A percentile compares a stretch with the other conserved stretches of the same genome.
phyloP scores from a whole-genome alignment of 2,113 vertebrate genomes.

The Bucco capensis region DNA sequence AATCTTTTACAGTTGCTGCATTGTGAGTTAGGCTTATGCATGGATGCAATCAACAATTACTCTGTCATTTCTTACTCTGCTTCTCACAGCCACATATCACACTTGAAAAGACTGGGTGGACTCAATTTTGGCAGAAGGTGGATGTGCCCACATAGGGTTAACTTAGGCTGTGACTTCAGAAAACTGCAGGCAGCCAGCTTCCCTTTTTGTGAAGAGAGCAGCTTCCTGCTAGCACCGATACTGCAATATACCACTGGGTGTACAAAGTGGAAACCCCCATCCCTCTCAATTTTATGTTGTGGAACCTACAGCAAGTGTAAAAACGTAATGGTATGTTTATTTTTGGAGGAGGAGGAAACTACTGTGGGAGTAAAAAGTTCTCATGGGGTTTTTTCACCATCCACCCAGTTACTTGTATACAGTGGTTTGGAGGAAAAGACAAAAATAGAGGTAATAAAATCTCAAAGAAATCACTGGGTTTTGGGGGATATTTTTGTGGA shows the following conservation, averaged over 20 bases:
- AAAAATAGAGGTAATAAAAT: neutral
- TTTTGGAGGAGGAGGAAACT: constrained; percentile 39
- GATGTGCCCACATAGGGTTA: neutral
- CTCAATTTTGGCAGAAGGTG: neutral
- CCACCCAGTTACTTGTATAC: neutral
- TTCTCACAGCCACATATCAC: accelerated
- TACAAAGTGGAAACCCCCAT: neutral
- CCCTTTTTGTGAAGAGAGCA: neutral
- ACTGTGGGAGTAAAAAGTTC: neutral
- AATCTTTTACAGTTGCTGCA: neutral
- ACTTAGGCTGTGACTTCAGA: neutral
- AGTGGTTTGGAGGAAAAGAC: neutral
- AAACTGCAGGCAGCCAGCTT: neutral
- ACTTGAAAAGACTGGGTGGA: neutral
- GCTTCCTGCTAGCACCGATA: neutral
- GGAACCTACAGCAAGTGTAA: neutral
- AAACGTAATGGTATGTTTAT: neutral
- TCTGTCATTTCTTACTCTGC: neutral
- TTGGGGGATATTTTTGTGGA: neutral
- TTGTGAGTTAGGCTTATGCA: neutral
- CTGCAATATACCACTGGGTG: neutral
- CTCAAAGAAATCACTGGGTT: neutral
- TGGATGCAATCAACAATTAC: neutral
- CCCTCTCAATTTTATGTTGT: neutral
- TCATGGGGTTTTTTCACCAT: neutral